Evolutionary conservation across 2,888 invertebrate species (phyloP), one percentile per base, ranked within the genome.

Genomic region (Dicranocentrus wangi): DNA sequence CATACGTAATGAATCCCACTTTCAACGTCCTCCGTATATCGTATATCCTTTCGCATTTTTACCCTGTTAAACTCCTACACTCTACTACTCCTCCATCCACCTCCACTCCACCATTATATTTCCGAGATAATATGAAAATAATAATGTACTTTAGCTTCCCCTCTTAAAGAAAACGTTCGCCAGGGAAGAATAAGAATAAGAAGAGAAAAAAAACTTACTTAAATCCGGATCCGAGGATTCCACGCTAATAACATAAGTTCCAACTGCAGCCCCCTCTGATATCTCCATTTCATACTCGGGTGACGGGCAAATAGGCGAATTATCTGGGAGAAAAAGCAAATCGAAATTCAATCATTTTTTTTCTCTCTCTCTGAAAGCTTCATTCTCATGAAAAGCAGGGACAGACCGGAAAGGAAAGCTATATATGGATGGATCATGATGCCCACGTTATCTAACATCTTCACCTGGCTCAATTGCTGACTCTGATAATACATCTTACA

Each of bases 231-330:
- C 98, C 28, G 92, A 93, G 0, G 94, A 94, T 28, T 92, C 93
- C 19, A 98, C 92, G 17, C 94, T 93, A 1, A 95, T 95, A 0
- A 97, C 93, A 3, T 96, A 94, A 76, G 95, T 93, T 82, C 97
- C 96, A 3, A 92, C 89, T 0, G 97, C 97, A 58, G 97, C 92
- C 89, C 97, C 97, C 89, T 98, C 98, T 1, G 96, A 92, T 19
- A 96, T 93, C 51, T 82, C 76, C 23, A 82, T 68, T 47, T 85
- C 83, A 66, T 86, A 86, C 65, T 85, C 85, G 0, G 85, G 85
- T 1, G 84, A 77, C 27, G 86, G 85, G 68, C 87, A 87, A 28
- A 85, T 82, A 10, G 87, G 87, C 13, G 85, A 81, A 63, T 86
- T 87, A 51, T 87, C 87, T 87, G 75, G 7, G 80, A 68, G 13